Base-by-base conservation (phyloP, 2,888 invertebrate species). In the Smittia sp. region DNA sequence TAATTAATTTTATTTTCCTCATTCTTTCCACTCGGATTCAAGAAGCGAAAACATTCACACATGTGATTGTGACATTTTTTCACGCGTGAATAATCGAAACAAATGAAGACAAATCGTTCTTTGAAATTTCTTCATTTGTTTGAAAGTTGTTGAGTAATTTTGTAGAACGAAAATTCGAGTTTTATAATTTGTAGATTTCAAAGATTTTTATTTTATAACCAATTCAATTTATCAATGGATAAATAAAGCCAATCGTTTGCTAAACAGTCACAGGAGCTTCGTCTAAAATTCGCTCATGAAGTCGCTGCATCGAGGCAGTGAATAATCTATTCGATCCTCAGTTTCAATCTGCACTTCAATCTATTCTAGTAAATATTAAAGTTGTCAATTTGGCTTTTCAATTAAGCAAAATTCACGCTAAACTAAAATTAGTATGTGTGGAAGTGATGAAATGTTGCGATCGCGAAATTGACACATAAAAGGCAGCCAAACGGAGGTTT, bases 51-150 rank as follows among this genome's bases (percentile, higher is more conserved):
- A 18, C 46, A 69, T 70, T 62, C 62, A 58, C 62, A 72, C 72
- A 72, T 72, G 58, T 72, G 72, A 62, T 24, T 72, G 72, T 72
- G 72, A 72, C 72, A 72, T 62, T 72, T 72, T 72, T 72, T 72
- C 62, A 72, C 58, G 72, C 72, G 72, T 72, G 39, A 58, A 72
- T 72, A 72, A 72, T 72, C 38, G 24, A 15, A 32, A 72, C 54
- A 62, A 72, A 72, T 72, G 72, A 72, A 62, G 72, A 72, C 22
- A 38, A 72, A 62, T 72, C 38, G 9, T 46, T 68, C 24, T 70
- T 20, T 58, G 13, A 58, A 58, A 20, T 13, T 58, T 58, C 58
- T 58, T 20, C 18, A 58, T 58, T 58, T 58, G 22, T 18, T 2
- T 46, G 46, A 46, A 3, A 46, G 32, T 9, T 38, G 6, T 38